Evolutionary conservation across 2,113 vertebrate genomes (phyloP), one percentile per base, ranked within the genome.

Genomic region (Protobothrops mucrosquamatus): DNA sequence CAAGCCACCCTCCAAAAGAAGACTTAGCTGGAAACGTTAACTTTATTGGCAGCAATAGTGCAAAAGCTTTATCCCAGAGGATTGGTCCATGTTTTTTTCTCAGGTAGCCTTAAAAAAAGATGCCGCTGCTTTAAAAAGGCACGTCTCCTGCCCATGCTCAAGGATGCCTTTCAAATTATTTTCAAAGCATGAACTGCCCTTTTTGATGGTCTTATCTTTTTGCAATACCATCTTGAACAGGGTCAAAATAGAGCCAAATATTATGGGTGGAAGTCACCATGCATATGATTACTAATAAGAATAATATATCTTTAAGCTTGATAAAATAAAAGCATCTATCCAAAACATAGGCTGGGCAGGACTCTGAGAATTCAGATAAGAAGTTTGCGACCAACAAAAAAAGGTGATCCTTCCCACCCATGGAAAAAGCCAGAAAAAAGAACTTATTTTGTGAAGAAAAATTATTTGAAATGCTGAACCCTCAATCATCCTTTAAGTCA

Each of bases 141-240:
- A 81, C 7, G 39, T 39, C 18, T 81, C 7, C 74, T 22, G 74
- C 74, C 74, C 74, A 81, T 81, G 22, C 34, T 81, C 74, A 22
- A 43, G 74, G 20, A 23, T 81, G 18, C 43, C 18, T 22, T 81
- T 34, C 69, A 39, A 81, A 81, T 81, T 39, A 81, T 81, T 81
- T 39, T 81, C 34, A 81, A 39, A 39, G 6, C n/a, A 1, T 39
- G 69, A 81, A 81, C 2, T 81, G 15, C 18, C 34, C 69, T 39
- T 57, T 51, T n/a, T 3, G 26, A 48, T 24, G 92, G 81, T 4
- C 22, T 48, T 7, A 57, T 20, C 61, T 74, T 39, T 43, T 90
- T 92, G n/a, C 11, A 55, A 61, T 59, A 9, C 15, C 74, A 88
- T n/a, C 9, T 90, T 94, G 48, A 93, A 59, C 61, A 94, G 90